Base-by-base conservation (phyloP, 2,888 invertebrate species). In the Timandra comae region DNA sequence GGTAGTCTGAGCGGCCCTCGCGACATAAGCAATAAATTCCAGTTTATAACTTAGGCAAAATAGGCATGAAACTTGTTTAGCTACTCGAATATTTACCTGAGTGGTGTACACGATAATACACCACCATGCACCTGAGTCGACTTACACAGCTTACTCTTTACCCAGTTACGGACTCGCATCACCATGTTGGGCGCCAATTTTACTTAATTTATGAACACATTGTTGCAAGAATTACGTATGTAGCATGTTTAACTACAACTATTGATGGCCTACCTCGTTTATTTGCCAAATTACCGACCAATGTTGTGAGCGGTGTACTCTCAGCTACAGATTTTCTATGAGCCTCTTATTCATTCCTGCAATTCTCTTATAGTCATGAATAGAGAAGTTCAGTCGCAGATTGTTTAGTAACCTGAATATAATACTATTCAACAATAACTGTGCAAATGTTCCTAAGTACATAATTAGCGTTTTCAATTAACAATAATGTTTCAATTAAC, bases 51-150 rank as follows among this genome's bases (percentile, higher is more conserved):
- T 60, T 56, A 58, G 59, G 60, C 66, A 60, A 67, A 67, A 71
- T 69, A 73, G 65, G 58, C 66, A 63, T 61, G 63, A 61, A 74
- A 72, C 63, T 74, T 69, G 59, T 66, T 70, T 59, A 24, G 24
- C 24, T 24, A 62, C 59, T 60, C 58, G 56, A 61, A 66, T 74
- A 70, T 74, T 69, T 59, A 49, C 63, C 63, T 61, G 67, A 75
- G 75, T 71, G 68, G 67, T 64, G 65, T 59, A 57, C 60, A 68
- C 70, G 69, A 71, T 70, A 72, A 71, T 70, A 69, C 72, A 70
- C 55, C 58, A 68, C 63, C 43, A 69, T 66, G 63, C 80, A 81
- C 79, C 81, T 82, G 82, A 63, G 69, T 54, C 72, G 50, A 16
- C 16, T 16, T 16, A 16, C 16, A 3, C 50, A 41, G 34, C 65